A percentile compares a stretch with the other conserved stretches of the same genome.
phyloP scores from a whole-genome alignment of 2,113 vertebrate species.

The Hepsetus odoe region DNA sequence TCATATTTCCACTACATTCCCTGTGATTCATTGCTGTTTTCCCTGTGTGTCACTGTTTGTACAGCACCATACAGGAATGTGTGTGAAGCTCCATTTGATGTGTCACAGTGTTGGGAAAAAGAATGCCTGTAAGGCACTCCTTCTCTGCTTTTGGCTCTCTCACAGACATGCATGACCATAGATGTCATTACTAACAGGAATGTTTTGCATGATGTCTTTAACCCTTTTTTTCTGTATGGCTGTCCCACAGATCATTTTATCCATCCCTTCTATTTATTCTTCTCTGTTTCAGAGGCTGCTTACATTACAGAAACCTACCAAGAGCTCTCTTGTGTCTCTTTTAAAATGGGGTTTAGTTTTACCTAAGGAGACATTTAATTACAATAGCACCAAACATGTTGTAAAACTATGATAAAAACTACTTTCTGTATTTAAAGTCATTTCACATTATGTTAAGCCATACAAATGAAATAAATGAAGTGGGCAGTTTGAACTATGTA shows the following conservation, averaged over 20 bases:
- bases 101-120: slow-evolving; percentile 22
- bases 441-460: slow-evolving; percentile 81
- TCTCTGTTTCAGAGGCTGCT: slow-evolving; percentile 82
- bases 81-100: slow-evolving; percentile 13
- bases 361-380: slow-evolving; percentile 37
- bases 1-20: background rate
- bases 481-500: background rate
- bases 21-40: background rate
- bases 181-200: slow-evolving; percentile 33
- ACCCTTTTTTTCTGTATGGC: slow-evolving; percentile 55
- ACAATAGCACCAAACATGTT: slow-evolving; percentile 54
- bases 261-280: slow-evolving; percentile 56
- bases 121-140: slow-evolving; percentile 18
- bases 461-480: slow-evolving; percentile 78
- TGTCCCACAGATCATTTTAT: slow-evolving; percentile 24
- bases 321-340: slow-evolving; percentile 63
- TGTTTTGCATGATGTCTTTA: slow-evolving; percentile 1
- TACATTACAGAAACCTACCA: slow-evolving; percentile 69
- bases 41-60: slow-evolving; percentile 10
- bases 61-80: background rate
- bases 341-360: slow-evolving; percentile 56
- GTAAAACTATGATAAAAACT: slow-evolving; percentile 73
- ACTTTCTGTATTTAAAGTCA: slow-evolving; percentile 81
- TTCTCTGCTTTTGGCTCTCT: background rate
- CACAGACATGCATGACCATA: slow-evolving; percentile 2